A percentile compares a stretch with the other conserved stretches of the same genome.
phyloP scores from a whole-genome alignment of 2,113 vertebrate genomes.

The Gyps fulvus region DNA sequence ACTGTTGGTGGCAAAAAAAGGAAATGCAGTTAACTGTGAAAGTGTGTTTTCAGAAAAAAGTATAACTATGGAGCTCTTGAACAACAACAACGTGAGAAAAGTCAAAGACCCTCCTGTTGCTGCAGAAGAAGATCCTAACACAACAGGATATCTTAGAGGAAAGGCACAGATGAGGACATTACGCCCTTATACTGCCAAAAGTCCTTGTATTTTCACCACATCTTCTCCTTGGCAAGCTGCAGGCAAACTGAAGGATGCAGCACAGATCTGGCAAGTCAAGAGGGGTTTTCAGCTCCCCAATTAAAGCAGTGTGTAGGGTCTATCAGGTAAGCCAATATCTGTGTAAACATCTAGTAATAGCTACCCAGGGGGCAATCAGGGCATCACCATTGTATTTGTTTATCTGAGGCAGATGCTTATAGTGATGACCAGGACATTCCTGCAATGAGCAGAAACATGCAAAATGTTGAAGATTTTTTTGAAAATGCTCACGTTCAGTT shows the following conservation, averaged over 20 bases:
- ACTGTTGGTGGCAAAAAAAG: neutral
- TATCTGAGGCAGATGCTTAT: neutral
- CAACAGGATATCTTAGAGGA: neutral
- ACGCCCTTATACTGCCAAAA: neutral
- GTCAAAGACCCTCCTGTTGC: neutral
- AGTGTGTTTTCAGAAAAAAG: neutral
- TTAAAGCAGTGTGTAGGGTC: neutral
- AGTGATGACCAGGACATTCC: neutral
- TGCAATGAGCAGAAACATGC: neutral
- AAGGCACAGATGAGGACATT: neutral
- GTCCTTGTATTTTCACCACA: neutral
- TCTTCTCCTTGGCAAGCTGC: neutral
- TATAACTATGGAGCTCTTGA: neutral
- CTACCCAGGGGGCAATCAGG: neutral
- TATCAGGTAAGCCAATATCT: neutral
- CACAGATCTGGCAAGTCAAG: neutral
- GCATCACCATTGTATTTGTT: neutral
- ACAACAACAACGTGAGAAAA: neutral
- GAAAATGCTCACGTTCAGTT: neutral
- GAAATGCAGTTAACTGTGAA: neutral
- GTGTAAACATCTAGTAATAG: neutral
- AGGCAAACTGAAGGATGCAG: neutral
- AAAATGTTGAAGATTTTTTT: neutral
- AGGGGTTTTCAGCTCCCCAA: neutral
- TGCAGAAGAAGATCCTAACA: neutral